These are phyloP conservation scores for Habroteleia sp. DNA, from an alignment of 2,888 invertebrate genomes.

Conservation along the genomic window DNA sequence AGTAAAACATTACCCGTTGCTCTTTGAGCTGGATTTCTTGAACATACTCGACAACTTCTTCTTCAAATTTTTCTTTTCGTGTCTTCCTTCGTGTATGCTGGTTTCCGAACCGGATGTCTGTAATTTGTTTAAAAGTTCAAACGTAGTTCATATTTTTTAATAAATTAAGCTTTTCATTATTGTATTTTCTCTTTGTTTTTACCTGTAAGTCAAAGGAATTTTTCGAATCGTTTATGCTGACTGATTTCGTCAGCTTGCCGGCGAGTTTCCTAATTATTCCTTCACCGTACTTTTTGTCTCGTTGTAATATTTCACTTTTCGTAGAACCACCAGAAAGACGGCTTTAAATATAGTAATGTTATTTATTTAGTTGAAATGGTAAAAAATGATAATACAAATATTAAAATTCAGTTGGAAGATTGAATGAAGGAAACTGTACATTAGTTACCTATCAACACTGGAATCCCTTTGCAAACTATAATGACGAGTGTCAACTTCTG, in stretches of 20 bases:
- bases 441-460: conserved; percentile 87
- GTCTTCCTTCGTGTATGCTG: conserved; percentile 75
- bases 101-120: conserved; percentile 79
- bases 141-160: too few relatives aligned
- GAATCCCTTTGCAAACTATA: conserved; percentile 87
- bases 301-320: conserved; percentile 89
- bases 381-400: too few relatives aligned
- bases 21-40: conserved; percentile 83
- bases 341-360: conserved; percentile 77
- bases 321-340: conserved; percentile 92
- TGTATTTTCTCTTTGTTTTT: conserved; percentile 24
- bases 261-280: conserved; percentile 90
- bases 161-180: too few relatives aligned
- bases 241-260: conserved; percentile 91
- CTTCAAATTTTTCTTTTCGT: conserved; percentile 87
- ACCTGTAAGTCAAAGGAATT: conserved; percentile 78
- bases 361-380: too few relatives aligned
- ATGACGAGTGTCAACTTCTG: conserved; percentile 83
- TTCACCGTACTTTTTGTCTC: conserved; percentile 90
- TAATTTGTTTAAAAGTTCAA: too few relatives aligned
- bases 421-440: too few relatives aligned
- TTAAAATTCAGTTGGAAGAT: too few relatives aligned
- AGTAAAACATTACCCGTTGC: conserved; percentile 70
- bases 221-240: conserved; percentile 88
- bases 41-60: conserved; percentile 92